Conservation (phyloP, 2,888 invertebrate species). For the Amblyteles armatorius region DNA sequence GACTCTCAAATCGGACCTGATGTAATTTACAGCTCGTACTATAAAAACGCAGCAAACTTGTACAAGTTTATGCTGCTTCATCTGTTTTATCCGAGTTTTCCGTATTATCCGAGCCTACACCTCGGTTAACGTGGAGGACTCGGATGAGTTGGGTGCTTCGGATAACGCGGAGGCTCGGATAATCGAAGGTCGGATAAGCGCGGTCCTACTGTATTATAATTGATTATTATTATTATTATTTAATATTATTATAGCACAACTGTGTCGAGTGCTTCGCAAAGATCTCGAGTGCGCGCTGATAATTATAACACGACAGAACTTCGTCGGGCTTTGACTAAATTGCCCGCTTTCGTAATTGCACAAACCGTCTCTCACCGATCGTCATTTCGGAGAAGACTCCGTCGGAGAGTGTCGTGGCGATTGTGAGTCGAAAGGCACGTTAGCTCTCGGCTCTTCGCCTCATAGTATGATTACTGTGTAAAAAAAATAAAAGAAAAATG, state of each 20-base stretch:
- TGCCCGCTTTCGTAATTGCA: conserved; percentile 34
- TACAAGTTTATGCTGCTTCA: too few relatives aligned
- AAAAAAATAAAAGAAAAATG: too few relatives aligned
- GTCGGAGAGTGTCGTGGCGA: background rate
- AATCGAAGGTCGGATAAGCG: too few relatives aligned
- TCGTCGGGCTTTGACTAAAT: conserved; percentile 32
- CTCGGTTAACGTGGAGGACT: too few relatives aligned
- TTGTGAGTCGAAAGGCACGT: background rate
- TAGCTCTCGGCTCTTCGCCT: background rate
- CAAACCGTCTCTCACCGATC: conserved; percentile 8
- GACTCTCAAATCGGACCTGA: too few relatives aligned
- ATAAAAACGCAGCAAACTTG: too few relatives aligned
- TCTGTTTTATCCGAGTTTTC: too few relatives aligned
- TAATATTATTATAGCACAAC: background rate
- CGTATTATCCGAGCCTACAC: too few relatives aligned
- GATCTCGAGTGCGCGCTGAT: background rate
- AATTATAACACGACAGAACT: conserved; percentile 11
- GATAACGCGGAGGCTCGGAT: too few relatives aligned
- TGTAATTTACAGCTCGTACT: too few relatives aligned
- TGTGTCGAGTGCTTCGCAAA: background rate
- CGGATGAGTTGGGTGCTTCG: too few relatives aligned
- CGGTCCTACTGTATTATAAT: too few relatives aligned
- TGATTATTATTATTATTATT: background rate
- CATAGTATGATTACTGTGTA: background rate
- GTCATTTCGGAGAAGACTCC: background rate